Evolutionary conservation across 2,113 vertebrate species (phyloP).

Genomic region (Equus quagga): DNA sequence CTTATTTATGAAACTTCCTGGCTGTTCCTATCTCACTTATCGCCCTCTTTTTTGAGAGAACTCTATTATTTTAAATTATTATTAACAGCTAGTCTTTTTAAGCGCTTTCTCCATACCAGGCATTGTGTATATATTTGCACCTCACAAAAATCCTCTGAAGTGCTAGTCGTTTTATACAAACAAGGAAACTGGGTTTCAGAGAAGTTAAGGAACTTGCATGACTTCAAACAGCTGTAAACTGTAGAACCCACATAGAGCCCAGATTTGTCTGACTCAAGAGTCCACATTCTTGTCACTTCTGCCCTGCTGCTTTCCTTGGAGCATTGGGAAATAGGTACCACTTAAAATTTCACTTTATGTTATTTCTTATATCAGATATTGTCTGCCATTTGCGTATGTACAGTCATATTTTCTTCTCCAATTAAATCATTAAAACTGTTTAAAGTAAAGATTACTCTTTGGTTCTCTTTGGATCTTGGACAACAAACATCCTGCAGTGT

Average conservation of each 20-base stretch:
- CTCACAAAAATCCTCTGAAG: background rate
- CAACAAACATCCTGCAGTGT: background rate
- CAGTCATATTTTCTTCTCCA: background rate
- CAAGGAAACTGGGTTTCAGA: background rate
- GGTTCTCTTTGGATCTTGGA: background rate
- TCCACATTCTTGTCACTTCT: background rate
- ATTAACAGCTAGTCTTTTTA: background rate
- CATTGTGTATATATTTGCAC: background rate
- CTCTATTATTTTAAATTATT: background rate
- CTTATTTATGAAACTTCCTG: background rate
- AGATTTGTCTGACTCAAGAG: background rate
- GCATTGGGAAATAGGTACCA: background rate
- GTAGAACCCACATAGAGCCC: background rate
- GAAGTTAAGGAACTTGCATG: background rate
- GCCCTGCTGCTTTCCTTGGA: background rate
- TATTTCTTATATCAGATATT: background rate
- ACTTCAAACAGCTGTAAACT: background rate
- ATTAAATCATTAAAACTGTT: background rate
- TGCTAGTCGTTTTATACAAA: background rate
- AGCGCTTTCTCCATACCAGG: background rate
- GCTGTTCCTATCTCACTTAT: background rate
- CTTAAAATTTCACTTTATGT: background rate
- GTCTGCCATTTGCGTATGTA: background rate
- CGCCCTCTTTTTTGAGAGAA: background rate
- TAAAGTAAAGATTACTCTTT: background rate